phyloP scores from a whole-genome alignment of 2,113 vertebrate species.

The Todiramphus chloris region DNA sequence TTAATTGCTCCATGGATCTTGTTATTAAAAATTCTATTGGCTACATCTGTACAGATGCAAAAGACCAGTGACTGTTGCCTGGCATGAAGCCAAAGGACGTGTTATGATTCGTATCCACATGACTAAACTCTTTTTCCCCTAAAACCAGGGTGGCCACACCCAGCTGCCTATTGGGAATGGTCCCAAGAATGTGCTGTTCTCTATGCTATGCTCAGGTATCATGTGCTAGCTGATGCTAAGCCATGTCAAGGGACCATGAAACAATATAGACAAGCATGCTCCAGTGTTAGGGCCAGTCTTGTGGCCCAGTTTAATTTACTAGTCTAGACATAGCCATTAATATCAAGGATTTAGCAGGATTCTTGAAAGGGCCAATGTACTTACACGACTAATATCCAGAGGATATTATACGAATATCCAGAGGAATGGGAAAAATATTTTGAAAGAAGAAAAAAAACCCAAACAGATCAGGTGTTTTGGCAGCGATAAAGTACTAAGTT shows the following conservation, averaged over 20 bases:
- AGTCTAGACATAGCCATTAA: slow-evolving; percentile 28
- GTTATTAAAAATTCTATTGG: background rate
- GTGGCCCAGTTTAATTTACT: background rate
- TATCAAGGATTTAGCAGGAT: background rate
- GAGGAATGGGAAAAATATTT: background rate
- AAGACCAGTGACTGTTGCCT: background rate
- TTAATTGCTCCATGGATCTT: background rate
- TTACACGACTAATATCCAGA: background rate
- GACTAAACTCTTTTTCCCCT: background rate
- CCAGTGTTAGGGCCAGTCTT: background rate
- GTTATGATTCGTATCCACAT: background rate
- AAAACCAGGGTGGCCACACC: slow-evolving; percentile 20
- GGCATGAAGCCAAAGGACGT: background rate
- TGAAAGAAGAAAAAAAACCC: background rate
- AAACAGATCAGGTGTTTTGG: background rate
- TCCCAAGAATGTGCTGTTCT: slow-evolving; percentile 13
- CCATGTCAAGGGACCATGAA: background rate
- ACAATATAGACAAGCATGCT: background rate
- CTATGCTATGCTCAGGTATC: background rate
- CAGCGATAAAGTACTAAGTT: background rate
- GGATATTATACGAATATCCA: background rate
- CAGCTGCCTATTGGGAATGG: slow-evolving; percentile 17
- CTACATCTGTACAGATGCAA: background rate
- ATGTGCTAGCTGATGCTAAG: background rate
- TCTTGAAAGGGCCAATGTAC: background rate